These are phyloP conservation scores for Cephalophus harveyi DNA, from an alignment of 2,113 vertebrate species.

Conservation along the genomic window DNA sequence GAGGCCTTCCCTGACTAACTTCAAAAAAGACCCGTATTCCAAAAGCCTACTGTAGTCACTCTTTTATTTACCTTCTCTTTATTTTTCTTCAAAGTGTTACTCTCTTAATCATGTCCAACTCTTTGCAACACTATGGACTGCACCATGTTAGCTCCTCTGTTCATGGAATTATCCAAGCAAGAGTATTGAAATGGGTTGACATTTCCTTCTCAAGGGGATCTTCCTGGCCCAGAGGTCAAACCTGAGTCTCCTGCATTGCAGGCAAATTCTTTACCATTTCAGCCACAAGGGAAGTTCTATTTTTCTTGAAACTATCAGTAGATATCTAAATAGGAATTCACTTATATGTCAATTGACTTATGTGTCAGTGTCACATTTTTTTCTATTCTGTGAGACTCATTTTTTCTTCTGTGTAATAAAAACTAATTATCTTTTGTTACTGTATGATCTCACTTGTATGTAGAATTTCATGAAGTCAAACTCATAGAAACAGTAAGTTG, in stretches of 20 bases:
- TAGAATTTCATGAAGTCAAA: neutral
- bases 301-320: neutral
- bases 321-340: neutral
- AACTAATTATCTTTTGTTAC: neutral
- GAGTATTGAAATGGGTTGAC: neutral
- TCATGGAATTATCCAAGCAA: neutral
- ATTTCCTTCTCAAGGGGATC: neutral
- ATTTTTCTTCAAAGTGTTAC: neutral
- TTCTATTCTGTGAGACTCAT: neutral
- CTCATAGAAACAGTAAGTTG: neutral
- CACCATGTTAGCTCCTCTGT: neutral
- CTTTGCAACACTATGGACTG: neutral
- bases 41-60: rapidly evolving
- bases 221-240: neutral
- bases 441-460: neutral
- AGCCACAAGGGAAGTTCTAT: neutral
- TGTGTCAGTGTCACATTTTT: neutral
- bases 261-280: neutral
- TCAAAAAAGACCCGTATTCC: neutral
- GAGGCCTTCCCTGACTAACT: neutral
- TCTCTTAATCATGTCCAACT: neutral
- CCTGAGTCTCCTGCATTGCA: neutral
- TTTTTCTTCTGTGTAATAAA: neutral
- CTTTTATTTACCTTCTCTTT: neutral
- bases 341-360: neutral